phyloP scores from a whole-genome alignment of 2,888 invertebrate genomes.

The Metopia argyrocephala region DNA sequence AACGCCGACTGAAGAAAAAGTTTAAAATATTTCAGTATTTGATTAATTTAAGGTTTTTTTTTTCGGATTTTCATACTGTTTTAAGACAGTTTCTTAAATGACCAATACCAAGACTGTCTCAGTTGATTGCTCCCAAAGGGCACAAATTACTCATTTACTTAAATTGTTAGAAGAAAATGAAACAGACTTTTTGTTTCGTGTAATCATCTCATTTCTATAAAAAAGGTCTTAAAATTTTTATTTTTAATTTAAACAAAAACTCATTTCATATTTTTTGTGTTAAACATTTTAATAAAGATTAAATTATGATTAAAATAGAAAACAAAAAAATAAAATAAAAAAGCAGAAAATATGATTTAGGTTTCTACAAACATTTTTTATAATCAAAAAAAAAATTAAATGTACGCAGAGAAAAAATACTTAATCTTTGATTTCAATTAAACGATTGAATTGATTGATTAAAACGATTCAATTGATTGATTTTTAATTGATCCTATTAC shows the following conservation, averaged over 20 bases:
- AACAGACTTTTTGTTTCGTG: slow-evolving; percentile 1
- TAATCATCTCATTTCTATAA: neutral
- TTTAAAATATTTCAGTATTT: neutral
- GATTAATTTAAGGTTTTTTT: neutral
- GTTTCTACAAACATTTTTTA: no score
- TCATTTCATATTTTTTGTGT: no score
- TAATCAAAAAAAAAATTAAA: no score
- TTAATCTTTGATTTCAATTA: no score
- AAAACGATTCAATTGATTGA: no score
- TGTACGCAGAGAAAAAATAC: no score
- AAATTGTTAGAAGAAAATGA: neutral
- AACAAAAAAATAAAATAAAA: neutral
- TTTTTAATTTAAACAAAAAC: no score
- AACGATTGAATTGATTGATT: no score
- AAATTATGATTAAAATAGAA: neutral
- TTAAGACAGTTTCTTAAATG: neutral
- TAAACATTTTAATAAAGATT: neutral
- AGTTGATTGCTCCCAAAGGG: slow-evolving; percentile 8
- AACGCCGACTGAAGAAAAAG: neutral
- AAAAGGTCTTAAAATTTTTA: neutral
- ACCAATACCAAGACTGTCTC: neutral
- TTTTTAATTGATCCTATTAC: no score
- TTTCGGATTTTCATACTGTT: neutral
- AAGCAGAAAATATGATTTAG: neutral
- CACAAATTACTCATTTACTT: neutral